A percentile compares a stretch with the other conserved stretches of the same genome.
These are phyloP conservation scores for Urocitellus parryii DNA, from an alignment of 2,113 vertebrate species.

Conservation along the genomic window DNA sequence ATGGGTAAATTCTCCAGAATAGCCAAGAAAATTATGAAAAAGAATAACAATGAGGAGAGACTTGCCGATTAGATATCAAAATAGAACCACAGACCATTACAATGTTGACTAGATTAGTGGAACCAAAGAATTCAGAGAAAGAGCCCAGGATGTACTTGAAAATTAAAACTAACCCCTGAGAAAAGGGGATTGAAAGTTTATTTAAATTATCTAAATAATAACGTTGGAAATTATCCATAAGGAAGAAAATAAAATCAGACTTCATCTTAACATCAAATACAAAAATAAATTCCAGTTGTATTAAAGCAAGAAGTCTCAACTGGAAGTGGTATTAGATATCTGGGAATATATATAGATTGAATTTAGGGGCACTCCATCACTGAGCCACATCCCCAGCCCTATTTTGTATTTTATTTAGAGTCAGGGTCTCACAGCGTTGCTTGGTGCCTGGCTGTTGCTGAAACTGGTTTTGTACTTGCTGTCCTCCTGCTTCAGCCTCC, in stretches of 20 bases:
- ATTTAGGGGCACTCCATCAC: too few species aligned
- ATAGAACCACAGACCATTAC: background rate
- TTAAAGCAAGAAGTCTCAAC: background rate
- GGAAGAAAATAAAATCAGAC: slow-evolving; percentile 10
- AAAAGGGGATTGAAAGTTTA: background rate
- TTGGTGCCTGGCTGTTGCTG: too few species aligned
- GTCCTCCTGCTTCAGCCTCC: too few species aligned
- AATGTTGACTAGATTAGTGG: background rate
- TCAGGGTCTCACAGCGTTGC: too few species aligned
- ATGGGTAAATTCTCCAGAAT: background rate
- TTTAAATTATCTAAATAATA: background rate
- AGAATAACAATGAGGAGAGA: background rate
- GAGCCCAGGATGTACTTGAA: slow-evolving; percentile 4
- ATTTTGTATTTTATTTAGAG: too few species aligned
- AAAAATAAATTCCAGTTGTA: background rate
- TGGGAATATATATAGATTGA: too few species aligned
- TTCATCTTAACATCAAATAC: background rate
- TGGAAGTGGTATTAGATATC: background rate
- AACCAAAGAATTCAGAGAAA: background rate
- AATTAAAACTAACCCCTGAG: slow-evolving; percentile 40
- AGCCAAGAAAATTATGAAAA: slow-evolving; percentile 28
- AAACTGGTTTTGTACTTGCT: too few species aligned
- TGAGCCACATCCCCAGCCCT: too few species aligned
- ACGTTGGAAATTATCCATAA: background rate
- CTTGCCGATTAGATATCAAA: background rate